Conservation (phyloP, 1,140 invertebrate species). For the Alviniconcha marisindica region DNA sequence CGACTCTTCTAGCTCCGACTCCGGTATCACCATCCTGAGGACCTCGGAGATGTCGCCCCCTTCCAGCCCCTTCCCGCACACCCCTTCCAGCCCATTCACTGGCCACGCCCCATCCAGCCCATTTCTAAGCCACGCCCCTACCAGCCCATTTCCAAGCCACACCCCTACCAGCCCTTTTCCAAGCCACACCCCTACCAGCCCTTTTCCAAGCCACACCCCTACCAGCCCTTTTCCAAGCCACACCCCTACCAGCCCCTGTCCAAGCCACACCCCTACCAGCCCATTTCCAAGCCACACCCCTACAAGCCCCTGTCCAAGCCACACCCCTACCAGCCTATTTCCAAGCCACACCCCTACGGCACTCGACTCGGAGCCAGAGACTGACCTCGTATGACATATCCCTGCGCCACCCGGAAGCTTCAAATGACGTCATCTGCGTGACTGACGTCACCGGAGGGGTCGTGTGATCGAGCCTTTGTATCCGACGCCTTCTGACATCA, state of each 20-base stretch:
- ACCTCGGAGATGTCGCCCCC: slow-evolving; percentile 63
- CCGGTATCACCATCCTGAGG: slow-evolving; percentile 68
- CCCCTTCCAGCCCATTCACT: background rate
- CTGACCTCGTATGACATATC: slow-evolving; percentile 47
- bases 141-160: background rate
- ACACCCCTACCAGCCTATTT: slow-evolving; percentile 64
- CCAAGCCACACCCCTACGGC: slow-evolving; percentile 41
- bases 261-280: background rate
- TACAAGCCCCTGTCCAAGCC: background rate
- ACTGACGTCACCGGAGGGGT: too few relatives aligned
- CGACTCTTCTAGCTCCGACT: slow-evolving; percentile 71
- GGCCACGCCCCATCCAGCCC: background rate
- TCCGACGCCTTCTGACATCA: too few relatives aligned
- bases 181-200: slow-evolving; percentile 60
- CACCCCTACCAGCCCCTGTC: background rate
- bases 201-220: slow-evolving; percentile 51
- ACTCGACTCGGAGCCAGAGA: too few relatives aligned
- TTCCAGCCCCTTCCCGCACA: slow-evolving; percentile 59
- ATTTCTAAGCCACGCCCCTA: background rate
- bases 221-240: background rate
- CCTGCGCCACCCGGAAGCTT: too few relatives aligned
- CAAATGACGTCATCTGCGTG: too few relatives aligned
- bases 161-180: background rate
- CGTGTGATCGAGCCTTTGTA: too few relatives aligned
- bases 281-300: background rate